A percentile compares a stretch with the other conserved stretches of the same genome.
Conservation (phyloP, 2,888 invertebrate species). For the Rotaria macrura region DNA sequence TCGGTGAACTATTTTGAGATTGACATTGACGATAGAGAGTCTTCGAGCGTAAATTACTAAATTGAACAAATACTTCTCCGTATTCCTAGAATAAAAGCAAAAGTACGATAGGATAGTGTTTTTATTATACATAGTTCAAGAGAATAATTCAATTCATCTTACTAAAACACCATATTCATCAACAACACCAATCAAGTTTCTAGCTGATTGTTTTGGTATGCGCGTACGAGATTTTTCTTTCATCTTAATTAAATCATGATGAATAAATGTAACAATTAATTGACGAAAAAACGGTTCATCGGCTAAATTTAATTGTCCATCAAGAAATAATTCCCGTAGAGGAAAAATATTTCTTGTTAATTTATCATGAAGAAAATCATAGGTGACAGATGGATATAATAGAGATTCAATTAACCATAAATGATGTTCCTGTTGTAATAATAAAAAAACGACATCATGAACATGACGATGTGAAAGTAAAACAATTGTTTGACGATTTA, state of each 20-base stretch:
- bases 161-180: slow-evolving; percentile 14
- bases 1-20: not conserved
- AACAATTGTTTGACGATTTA: slow-evolving; percentile 18
- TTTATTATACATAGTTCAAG: too few species aligned
- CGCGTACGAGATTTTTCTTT: slow-evolving; percentile 1
- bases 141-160: not conserved
- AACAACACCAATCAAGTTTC: not conserved
- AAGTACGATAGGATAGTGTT: too few species aligned
- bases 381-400: not conserved
- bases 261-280: slow-evolving; percentile 5
- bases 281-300: slow-evolving; percentile 17
- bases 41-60: not conserved
- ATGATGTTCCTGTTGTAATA: slow-evolving; percentile 6
- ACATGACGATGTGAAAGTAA: slow-evolving; percentile 13
- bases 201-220: not conserved
- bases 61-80: not conserved
- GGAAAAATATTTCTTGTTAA: slow-evolving; percentile 4
- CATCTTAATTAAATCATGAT: slow-evolving; percentile 9
- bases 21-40: not conserved
- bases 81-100: not conserved
- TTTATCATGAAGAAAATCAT: not conserved
- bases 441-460: slow-evolving; percentile 6
- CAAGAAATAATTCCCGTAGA: not conserved
- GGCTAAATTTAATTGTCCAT: slow-evolving; percentile 9
- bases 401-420: slow-evolving; percentile 8